phyloP scores from a whole-genome alignment of 2,113 vertebrate genomes.

The Dasyurus viverrinus region DNA sequence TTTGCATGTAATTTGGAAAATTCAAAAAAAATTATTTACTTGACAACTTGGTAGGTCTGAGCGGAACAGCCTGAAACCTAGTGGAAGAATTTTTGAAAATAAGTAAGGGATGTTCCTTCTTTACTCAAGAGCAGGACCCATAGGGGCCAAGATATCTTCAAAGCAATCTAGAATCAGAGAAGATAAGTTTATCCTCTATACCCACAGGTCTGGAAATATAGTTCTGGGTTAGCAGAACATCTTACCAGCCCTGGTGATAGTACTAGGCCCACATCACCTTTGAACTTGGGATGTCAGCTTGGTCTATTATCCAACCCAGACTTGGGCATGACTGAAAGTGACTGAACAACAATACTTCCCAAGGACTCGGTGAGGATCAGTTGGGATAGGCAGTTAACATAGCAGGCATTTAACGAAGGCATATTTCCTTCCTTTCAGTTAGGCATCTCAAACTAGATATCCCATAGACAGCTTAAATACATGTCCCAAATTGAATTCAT shows the following conservation, averaged over 20 bases:
- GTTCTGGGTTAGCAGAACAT: not conserved
- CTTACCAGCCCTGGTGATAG: not conserved
- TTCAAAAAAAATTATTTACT: not conserved
- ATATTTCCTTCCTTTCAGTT: not conserved
- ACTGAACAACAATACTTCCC: not conserved
- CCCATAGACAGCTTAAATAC: not conserved
- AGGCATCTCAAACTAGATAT: not conserved
- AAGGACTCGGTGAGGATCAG: not conserved
- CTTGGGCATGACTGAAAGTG: not conserved
- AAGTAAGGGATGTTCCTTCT: not conserved
- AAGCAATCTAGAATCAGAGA: not conserved
- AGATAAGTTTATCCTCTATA: not conserved
- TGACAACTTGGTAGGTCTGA: not conserved
- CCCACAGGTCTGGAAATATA: not conserved
- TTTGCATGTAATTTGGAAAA: not conserved
- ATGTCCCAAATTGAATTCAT: not conserved
- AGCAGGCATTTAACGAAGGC: not conserved
- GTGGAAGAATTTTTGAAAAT: not conserved
- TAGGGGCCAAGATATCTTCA: not conserved
- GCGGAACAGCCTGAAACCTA: not conserved
- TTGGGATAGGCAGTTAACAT: not conserved
- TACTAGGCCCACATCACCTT: not conserved
- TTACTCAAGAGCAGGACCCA: not conserved
- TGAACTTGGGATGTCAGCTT: not conserved
- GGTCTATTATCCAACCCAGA: no score